Conservation (phyloP, 2,888 invertebrate genomes). For the Arge pagana region DNA sequence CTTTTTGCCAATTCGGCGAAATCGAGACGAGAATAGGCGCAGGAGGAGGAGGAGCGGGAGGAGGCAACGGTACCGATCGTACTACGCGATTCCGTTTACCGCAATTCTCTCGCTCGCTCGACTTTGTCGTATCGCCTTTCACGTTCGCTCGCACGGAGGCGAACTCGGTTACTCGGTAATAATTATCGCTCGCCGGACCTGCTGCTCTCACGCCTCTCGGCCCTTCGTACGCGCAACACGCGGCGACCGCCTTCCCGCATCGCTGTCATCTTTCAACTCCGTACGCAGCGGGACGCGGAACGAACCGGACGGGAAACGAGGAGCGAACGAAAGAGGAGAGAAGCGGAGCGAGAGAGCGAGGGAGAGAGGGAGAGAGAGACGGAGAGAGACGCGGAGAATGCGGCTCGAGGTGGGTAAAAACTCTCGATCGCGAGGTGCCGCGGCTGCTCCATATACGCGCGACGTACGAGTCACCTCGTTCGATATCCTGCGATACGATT, state of each 20-base stretch:
- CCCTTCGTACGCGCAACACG: no score
- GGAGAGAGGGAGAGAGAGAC: background rate
- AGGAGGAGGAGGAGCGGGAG: background rate
- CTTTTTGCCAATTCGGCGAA: no score
- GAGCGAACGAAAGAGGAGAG: no score
- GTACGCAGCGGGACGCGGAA: background rate
- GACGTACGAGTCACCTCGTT: background rate
- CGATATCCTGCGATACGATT: no score
- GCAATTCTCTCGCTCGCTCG: slow-evolving; percentile 25
- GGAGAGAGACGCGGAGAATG: background rate
- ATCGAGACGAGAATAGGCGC: slow-evolving; percentile 6
- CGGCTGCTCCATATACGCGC: background rate
- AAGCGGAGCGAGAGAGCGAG: no score
- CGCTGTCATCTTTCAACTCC: background rate
- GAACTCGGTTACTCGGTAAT: no score
- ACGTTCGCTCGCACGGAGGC: background rate
- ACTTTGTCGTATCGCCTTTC: slow-evolving; percentile 5
- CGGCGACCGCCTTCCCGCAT: no score
- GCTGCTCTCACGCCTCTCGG: no score
- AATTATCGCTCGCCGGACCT: no score
- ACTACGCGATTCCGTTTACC: slow-evolving; percentile 39
- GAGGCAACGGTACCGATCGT: slow-evolving; percentile 45
- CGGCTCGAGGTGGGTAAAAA: no score
- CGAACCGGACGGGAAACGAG: background rate
- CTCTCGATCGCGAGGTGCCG: no score